Conservation (phyloP, 2,113 vertebrate genomes). For the Miniopterus natalensis region DNA sequence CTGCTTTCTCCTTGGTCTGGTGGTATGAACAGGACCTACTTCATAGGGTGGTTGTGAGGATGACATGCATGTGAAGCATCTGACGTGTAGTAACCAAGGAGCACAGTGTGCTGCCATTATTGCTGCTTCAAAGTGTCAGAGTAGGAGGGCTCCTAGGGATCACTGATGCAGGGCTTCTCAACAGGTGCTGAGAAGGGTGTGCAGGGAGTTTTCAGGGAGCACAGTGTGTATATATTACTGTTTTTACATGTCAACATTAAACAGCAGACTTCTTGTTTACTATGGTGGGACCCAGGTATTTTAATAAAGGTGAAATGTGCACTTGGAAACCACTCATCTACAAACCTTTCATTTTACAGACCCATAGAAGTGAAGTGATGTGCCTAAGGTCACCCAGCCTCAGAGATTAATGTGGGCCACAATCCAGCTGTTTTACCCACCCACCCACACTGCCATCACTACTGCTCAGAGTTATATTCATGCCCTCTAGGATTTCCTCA, state of each 20-base stretch:
- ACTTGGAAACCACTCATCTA: slow-evolving; percentile 24
- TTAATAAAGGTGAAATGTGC: slow-evolving; percentile 35
- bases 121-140: background rate
- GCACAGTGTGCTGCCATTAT: background rate
- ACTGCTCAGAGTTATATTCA: background rate
- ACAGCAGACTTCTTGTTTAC: slow-evolving; percentile 46
- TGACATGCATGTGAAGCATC: background rate
- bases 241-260: slow-evolving; percentile 10
- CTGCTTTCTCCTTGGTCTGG: background rate
- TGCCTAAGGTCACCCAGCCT: slow-evolving; percentile 16
- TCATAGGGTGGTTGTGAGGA: background rate
- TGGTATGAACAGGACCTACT: background rate
- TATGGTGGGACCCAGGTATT: background rate
- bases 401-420: slow-evolving; percentile 28
- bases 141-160: background rate
- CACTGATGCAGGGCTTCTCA: background rate
- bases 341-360: slow-evolving; percentile 53
- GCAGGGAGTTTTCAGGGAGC: background rate
- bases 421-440: background rate
- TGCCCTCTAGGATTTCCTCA: slow-evolving; percentile 39
- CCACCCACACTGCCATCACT: background rate
- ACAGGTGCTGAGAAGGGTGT: background rate
- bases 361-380: background rate
- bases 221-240: background rate
- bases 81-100: background rate